A percentile compares a stretch with the other conserved stretches of the same genome.
Evolutionary conservation across 2,888 invertebrate species (phyloP).

Genomic region (Coleophora flavipennella): DNA sequence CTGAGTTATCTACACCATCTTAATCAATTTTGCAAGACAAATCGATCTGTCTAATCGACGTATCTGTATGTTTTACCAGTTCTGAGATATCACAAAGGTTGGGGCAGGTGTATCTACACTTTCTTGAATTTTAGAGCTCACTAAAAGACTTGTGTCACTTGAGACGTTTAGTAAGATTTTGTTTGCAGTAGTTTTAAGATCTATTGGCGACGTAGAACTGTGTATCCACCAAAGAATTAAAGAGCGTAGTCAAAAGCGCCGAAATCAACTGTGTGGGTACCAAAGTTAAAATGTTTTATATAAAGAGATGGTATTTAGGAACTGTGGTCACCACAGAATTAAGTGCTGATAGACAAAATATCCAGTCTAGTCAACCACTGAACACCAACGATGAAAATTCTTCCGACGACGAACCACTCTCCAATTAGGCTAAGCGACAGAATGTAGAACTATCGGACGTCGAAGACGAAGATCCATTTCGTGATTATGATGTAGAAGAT

Average conservation of each 20-base stretch:
- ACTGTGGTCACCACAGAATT: constrained; percentile 3
- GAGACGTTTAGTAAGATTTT: constrained; percentile 3
- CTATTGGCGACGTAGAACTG: constrained; percentile 2
- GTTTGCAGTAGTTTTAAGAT: constrained; percentile 4
- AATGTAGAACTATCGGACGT: background rate
- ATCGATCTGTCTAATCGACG: constrained; percentile 2
- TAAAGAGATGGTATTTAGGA: constrained; percentile 1
- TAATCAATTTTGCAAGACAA: constrained; percentile 3
- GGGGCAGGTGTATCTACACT: constrained; percentile 3
- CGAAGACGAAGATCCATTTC: constrained; percentile 1
- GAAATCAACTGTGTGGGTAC: constrained; percentile 3
- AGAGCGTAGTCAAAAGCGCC: constrained; percentile 2
- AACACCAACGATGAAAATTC: constrained; percentile 2
- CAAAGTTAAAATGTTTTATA: constrained; percentile 2
- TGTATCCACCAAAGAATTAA: constrained; percentile 2
- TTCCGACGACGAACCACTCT: constrained; percentile 2
- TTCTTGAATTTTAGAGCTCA: constrained; percentile 5
- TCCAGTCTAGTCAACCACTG: constrained; percentile 3
- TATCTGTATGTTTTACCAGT: constrained; percentile 1
- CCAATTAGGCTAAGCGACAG: constrained; percentile 1
- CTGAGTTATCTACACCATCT: constrained; percentile 2
- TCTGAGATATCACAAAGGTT: constrained; percentile 2
- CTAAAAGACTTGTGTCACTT: constrained; percentile 5
- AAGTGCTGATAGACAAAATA: constrained; percentile 2
- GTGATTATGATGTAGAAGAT: constrained; percentile 1